These are phyloP conservation scores for Macaria liturata DNA, from an alignment of 2,888 invertebrate genomes.

Conservation along the genomic window DNA sequence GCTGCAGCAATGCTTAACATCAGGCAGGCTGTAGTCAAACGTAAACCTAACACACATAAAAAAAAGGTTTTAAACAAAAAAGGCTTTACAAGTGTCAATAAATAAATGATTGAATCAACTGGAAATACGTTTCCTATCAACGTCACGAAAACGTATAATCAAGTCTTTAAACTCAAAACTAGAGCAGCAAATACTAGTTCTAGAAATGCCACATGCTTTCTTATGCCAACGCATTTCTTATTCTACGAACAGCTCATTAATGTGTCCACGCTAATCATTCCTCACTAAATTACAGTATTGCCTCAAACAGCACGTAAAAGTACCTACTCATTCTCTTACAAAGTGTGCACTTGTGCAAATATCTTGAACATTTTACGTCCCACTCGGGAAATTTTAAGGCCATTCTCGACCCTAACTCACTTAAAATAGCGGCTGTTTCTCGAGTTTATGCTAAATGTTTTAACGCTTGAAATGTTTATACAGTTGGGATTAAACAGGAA, in stretches of 20 bases:
- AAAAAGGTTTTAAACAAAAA: too few species aligned
- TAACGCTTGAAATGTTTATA: constrained; percentile 14
- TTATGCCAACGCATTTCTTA: constrained; percentile 1
- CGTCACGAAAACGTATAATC: constrained; percentile 2
- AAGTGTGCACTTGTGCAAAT: constrained; percentile 60
- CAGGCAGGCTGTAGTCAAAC: too few species aligned
- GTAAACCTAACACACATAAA: too few species aligned
- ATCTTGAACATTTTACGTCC: constrained; percentile 42
- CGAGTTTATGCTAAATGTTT: constrained; percentile 10
- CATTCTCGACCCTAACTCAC: constrained; percentile 14
- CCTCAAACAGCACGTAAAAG: constrained; percentile 10
- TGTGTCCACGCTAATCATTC: constrained; percentile 34
- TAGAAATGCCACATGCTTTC: constrained; percentile 9
- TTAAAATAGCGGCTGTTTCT: constrained; percentile 14
- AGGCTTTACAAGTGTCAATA: too few species aligned
- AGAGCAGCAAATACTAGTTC: constrained; percentile 5
- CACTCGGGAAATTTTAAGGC: constrained; percentile 12
- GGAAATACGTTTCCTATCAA: too few species aligned
- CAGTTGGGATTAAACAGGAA: constrained; percentile 9
- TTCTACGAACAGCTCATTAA: constrained; percentile 16
- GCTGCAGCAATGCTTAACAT: too few species aligned
- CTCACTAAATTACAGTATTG: constrained; percentile 16
- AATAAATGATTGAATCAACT: too few species aligned
- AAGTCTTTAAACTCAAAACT: constrained; percentile 5
- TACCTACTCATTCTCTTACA: constrained; percentile 45